Evolutionary conservation across 2,888 invertebrate species (phyloP).

Genomic region (Morpho helenor): DNA sequence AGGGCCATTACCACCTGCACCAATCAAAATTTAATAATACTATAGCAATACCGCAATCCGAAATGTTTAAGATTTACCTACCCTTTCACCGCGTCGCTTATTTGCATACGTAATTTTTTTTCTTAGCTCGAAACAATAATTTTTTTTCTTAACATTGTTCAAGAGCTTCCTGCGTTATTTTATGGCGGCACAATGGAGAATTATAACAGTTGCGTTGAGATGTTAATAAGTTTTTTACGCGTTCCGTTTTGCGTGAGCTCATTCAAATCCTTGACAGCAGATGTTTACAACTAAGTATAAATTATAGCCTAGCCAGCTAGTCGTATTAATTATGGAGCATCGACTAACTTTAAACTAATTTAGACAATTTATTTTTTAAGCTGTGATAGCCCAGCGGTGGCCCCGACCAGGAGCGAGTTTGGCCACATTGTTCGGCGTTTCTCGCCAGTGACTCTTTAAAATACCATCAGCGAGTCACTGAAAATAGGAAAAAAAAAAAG

Average conservation of each 20-base stretch:
- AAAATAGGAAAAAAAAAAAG: too few relatives aligned
- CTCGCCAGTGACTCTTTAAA: too few relatives aligned
- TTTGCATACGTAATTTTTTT: conserved; percentile 57
- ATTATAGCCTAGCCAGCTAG: conserved; percentile 10
- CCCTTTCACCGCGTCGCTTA: conserved; percentile 36
- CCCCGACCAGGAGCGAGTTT: too few relatives aligned
- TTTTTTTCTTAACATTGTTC: conserved; percentile 46
- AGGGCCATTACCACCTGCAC: too few relatives aligned
- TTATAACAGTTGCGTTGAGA: conserved; percentile 60
- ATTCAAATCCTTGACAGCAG: conserved; percentile 22
- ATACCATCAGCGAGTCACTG: too few relatives aligned
- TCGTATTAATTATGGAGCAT: conserved; percentile 14
- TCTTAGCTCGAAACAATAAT: conserved; percentile 41
- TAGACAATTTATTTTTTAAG: not conserved
- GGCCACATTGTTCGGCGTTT: too few relatives aligned
- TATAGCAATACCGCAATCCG: conserved; percentile 4
- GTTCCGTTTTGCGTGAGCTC: conserved; percentile 13
- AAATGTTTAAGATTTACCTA: conserved; percentile 23
- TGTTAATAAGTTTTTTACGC: conserved; percentile 59
- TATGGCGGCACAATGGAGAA: conserved; percentile 46
- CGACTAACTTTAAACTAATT: not conserved
- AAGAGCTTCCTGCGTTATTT: conserved; percentile 44
- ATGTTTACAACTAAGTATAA: conserved; percentile 20
- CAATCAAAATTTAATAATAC: not conserved
- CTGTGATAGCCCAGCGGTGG: not conserved